phyloP scores from a whole-genome alignment of 2,797 vertebrate species.

The Sebastes itinus region DNA sequence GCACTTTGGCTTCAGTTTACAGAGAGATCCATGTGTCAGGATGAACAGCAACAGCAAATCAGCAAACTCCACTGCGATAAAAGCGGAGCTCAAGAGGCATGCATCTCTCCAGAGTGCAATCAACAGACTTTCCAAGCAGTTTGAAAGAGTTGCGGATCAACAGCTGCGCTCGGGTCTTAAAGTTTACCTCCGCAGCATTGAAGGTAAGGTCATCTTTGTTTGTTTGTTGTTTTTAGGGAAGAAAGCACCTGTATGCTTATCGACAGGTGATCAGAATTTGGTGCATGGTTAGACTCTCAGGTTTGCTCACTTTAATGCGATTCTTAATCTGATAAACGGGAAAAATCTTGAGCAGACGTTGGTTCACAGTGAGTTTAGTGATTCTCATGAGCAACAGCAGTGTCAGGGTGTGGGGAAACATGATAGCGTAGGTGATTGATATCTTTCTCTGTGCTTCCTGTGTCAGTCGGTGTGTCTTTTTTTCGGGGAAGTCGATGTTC shows the following conservation, averaged over 20 bases:
- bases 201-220: slow-evolving; percentile 81
- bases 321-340: neutral
- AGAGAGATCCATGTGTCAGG: slow-evolving; percentile 60
- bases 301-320: neutral
- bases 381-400: neutral
- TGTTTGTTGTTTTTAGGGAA: neutral
- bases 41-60: slow-evolving; percentile 81
- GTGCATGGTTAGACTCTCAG: neutral
- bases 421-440: slow-evolving; percentile 25
- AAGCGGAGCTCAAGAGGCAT: slow-evolving; percentile 87
- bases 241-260: neutral
- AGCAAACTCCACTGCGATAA: slow-evolving; percentile 80
- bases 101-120: slow-evolving; percentile 84
- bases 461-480: slow-evolving; percentile 3
- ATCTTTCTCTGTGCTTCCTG: slow-evolving; percentile 62
- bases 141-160: slow-evolving; percentile 83
- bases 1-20: slow-evolving; percentile 42
- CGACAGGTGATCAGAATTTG: neutral
- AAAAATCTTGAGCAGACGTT: neutral
- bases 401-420: neutral
- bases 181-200: slow-evolving; percentile 83
- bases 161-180: slow-evolving; percentile 85
- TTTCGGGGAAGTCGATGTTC: neutral
- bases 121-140: slow-evolving; percentile 84
- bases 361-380: neutral